phyloP scores from a whole-genome alignment of 2,113 vertebrate genomes.

The Furnarius figulus region DNA sequence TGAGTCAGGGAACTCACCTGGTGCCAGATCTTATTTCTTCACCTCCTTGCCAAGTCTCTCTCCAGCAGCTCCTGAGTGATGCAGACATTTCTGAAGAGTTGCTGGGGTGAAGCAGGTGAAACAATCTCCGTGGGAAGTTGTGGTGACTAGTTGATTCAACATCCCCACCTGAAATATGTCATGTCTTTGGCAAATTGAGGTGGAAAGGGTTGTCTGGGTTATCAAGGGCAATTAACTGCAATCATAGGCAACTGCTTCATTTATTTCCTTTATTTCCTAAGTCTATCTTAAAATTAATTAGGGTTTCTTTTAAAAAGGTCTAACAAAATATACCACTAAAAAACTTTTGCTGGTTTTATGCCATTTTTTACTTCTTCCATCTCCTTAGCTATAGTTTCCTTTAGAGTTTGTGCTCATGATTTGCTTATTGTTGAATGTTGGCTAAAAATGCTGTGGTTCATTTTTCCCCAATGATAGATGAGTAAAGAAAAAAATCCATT shows the following conservation, averaged over 20 bases:
- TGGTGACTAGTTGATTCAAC: not conserved
- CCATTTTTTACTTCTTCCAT: not conserved
- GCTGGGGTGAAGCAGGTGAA: not conserved
- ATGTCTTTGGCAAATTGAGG: not conserved
- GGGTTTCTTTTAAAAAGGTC: not conserved
- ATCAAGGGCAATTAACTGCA: not conserved
- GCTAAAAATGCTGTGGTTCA: not conserved
- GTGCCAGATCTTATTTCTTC: not conserved
- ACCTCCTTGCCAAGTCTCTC: not conserved
- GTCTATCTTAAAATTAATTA: not conserved
- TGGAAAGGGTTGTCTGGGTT: not conserved
- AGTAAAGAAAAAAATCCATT: not conserved
- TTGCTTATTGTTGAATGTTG: not conserved
- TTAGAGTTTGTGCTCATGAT: not conserved
- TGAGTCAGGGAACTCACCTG: not conserved
- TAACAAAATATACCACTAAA: not conserved
- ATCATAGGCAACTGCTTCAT: not conserved
- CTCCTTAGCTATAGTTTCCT: not conserved
- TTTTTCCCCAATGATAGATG: not conserved
- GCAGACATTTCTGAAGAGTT: not conserved
- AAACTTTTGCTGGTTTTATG: not conserved
- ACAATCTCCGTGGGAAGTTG: not conserved
- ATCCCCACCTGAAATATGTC: not conserved
- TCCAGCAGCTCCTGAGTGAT: not conserved
- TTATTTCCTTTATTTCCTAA: not conserved